Conservation (phyloP, 1,140 invertebrate genomes). For the Zophobas morio region DNA sequence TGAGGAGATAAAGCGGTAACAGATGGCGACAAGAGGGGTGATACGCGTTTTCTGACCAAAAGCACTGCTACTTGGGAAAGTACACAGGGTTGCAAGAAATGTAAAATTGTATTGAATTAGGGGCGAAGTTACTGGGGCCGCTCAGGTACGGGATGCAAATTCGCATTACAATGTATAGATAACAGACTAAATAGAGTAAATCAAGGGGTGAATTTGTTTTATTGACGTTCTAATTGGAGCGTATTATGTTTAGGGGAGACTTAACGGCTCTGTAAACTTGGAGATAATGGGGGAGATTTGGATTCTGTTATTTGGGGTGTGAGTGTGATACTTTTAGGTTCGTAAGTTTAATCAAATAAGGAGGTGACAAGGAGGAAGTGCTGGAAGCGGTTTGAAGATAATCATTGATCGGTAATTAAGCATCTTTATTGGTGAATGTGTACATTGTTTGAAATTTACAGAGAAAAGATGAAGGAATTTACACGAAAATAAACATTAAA, state of each 20-base stretch:
- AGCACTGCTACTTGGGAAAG: too few relatives aligned
- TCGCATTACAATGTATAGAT: conserved; percentile 19
- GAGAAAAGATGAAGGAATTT: too few relatives aligned
- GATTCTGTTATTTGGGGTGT: conserved; percentile 19
- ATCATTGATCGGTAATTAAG: too few relatives aligned
- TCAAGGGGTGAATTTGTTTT: conserved; percentile 26
- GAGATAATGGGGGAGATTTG: conserved; percentile 4
- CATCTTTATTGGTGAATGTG: too few relatives aligned
- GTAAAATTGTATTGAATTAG: conserved; percentile 22
- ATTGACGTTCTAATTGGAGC: conserved; percentile 16
- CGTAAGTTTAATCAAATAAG: too few relatives aligned
- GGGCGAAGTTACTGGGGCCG: neutral
- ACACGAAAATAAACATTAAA: too few relatives aligned
- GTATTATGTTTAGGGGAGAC: conserved; percentile 15
- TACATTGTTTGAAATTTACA: too few relatives aligned
- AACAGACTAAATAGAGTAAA: conserved; percentile 23
- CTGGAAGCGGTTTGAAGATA: too few relatives aligned
- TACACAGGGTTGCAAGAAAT: neutral
- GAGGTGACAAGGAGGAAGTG: too few relatives aligned
- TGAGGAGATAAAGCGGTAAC: neutral
- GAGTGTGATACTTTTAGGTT: conserved; percentile 3
- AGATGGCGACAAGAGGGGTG: too few relatives aligned
- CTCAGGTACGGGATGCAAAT: conserved; percentile 3
- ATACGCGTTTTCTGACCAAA: too few relatives aligned
- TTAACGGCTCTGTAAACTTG: conserved; percentile 24